Evolutionary conservation across 2,888 invertebrate genomes (phyloP).

Genomic region (Schizotus pectinicornis): DNA sequence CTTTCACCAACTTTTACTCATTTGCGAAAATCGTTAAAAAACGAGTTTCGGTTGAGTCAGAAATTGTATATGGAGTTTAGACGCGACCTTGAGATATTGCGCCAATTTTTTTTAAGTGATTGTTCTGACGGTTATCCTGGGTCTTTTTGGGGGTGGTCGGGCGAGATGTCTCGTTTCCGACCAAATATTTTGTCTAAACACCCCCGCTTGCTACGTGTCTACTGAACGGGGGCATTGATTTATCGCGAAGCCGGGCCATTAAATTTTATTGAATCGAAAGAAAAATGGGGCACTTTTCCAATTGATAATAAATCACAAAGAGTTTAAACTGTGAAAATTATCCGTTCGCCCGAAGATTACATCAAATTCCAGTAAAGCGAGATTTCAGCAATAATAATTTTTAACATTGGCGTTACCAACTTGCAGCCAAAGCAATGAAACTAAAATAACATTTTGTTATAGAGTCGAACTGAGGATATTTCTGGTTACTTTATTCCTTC

Average conservation of each 20-base stretch:
- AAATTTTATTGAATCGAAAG: constrained; percentile 10
- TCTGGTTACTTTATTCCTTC: neutral
- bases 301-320: constrained; percentile 22
- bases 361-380: constrained; percentile 12
- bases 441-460: constrained; percentile 14
- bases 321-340: constrained; percentile 16
- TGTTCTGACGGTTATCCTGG: too few relatives aligned
- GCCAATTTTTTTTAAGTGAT: neutral
- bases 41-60: too few relatives aligned
- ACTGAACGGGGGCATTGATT: constrained; percentile 3
- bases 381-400: constrained; percentile 10
- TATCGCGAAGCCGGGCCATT: constrained; percentile 4
- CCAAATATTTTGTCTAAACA: too few relatives aligned
- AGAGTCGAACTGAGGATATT: neutral
- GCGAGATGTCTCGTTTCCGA: too few relatives aligned
- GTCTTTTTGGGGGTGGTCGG: too few relatives aligned
- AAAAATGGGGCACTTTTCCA: constrained; percentile 13
- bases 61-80: too few relatives aligned
- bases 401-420: constrained; percentile 6
- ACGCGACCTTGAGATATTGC: too few relatives aligned
- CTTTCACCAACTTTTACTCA: too few relatives aligned
- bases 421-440: constrained; percentile 15
- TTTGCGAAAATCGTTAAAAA: too few relatives aligned
- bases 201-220: too few relatives aligned
- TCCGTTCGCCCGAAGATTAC: constrained; percentile 19